phyloP scores from a whole-genome alignment of 2,113 vertebrate species.

The Marmota monax region DNA sequence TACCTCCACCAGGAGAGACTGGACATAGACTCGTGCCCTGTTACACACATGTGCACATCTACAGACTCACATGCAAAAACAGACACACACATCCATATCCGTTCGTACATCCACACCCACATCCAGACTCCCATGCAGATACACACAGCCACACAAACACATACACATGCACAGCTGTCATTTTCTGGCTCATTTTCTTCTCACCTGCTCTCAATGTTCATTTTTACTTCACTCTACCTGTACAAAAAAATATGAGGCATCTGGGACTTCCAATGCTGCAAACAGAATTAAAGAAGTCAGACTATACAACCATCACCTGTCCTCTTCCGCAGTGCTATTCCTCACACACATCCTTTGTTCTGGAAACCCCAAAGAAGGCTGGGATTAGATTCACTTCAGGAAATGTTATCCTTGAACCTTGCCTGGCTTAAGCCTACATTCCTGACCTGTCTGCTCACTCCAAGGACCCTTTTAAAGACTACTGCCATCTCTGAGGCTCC shows the following conservation, averaged over 20 bases:
- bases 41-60: no score
- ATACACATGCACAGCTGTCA: background rate
- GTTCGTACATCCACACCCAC: background rate
- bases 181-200: background rate
- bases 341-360: constrained; percentile 23
- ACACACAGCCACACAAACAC: background rate
- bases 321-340: background rate
- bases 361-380: constrained; percentile 1
- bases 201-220: background rate
- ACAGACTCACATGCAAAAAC: background rate
- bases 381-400: constrained; percentile 51
- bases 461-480: background rate
- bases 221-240: background rate
- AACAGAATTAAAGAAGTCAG: background rate
- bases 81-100: background rate
- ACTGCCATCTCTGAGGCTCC: background rate
- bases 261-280: background rate
- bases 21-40: background rate
- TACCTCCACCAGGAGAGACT: background rate
- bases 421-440: constrained; percentile 18
- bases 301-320: background rate
- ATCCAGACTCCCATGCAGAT: background rate
- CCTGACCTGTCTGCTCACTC: background rate
- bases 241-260: background rate
- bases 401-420: constrained; percentile 22